Evolutionary conservation across 2,888 invertebrate genomes (phyloP).

Genomic region (Dynastes hyllus): DNA sequence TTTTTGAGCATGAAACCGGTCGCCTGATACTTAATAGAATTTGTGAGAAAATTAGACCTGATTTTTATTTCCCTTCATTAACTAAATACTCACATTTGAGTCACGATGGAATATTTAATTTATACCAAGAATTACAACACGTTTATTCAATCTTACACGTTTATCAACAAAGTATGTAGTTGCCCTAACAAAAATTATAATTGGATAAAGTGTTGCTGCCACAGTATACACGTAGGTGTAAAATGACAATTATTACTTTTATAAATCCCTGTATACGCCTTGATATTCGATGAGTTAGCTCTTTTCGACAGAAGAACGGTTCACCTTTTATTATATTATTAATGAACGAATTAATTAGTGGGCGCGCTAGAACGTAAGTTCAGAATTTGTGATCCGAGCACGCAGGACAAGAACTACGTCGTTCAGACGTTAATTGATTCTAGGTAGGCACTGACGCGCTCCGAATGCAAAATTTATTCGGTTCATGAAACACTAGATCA

Average conservation of each 20-base stretch:
- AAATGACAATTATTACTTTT: neutral
- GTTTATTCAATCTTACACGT: too few species aligned
- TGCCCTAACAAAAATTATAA: too few species aligned
- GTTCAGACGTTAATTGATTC: conserved; percentile 36
- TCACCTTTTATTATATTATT: conserved; percentile 48
- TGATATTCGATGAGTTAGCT: neutral
- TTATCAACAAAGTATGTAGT: too few species aligned
- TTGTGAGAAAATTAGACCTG: too few species aligned
- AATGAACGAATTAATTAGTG: conserved; percentile 51
- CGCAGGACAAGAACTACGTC: conserved; percentile 26
- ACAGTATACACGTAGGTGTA: too few species aligned
- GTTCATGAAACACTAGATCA: conserved; percentile 39
- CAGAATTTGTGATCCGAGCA: conserved; percentile 33
- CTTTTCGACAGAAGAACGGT: conserved; percentile 3
- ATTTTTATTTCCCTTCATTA: too few species aligned
- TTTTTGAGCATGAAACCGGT: too few species aligned
- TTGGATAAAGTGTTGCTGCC: too few species aligned
- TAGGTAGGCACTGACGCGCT: conserved; percentile 34
- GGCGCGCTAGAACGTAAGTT: conserved; percentile 42
- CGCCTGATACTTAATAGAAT: too few species aligned
- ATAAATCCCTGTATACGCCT: neutral
- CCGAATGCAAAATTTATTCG: conserved; percentile 43
- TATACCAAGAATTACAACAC: too few species aligned
- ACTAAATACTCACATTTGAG: too few species aligned
- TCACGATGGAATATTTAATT: too few species aligned